phyloP scores from a whole-genome alignment of 2,888 invertebrate species.

The Dyspetes luteomarginatus region DNA sequence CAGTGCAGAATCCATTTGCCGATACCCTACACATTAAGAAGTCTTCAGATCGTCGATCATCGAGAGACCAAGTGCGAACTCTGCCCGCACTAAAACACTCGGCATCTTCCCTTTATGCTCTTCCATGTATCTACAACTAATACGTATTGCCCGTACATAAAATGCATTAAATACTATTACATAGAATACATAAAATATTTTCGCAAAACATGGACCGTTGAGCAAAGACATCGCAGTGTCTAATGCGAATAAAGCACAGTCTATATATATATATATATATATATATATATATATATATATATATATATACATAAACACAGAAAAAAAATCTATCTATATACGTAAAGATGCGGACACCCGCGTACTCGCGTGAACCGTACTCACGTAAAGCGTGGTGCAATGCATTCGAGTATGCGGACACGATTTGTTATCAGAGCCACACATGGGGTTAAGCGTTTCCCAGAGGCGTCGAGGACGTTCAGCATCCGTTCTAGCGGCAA shows the following conservation, averaged over 20 bases:
- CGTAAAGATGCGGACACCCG: slow-evolving; percentile 20
- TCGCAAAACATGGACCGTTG: background rate
- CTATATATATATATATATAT: background rate
- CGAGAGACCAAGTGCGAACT: background rate
- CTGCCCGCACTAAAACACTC: background rate
- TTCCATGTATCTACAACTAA: background rate
- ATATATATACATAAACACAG: slow-evolving; percentile 22
- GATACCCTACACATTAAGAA: too few species aligned
- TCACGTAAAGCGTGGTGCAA: too few species aligned
- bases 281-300: background rate
- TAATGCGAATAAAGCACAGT: background rate
- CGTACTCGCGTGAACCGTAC: slow-evolving; percentile 47
- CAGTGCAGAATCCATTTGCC: background rate
- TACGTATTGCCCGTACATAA: background rate
- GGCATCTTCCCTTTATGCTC: background rate
- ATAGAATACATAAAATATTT: background rate
- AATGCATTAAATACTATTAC: too few species aligned
- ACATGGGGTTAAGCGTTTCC: slow-evolving; percentile 78
- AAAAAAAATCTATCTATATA: too few species aligned
- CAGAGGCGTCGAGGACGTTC: slow-evolving; percentile 70
- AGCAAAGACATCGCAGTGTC: background rate
- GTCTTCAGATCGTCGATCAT: slow-evolving; percentile 33
- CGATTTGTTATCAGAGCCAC: slow-evolving; percentile 79
- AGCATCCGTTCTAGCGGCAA: slow-evolving; percentile 60
- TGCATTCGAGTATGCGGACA: slow-evolving; percentile 76